Conservation (phyloP, 2,113 vertebrate species). For the cattle (Bos taurus) region DNA sequence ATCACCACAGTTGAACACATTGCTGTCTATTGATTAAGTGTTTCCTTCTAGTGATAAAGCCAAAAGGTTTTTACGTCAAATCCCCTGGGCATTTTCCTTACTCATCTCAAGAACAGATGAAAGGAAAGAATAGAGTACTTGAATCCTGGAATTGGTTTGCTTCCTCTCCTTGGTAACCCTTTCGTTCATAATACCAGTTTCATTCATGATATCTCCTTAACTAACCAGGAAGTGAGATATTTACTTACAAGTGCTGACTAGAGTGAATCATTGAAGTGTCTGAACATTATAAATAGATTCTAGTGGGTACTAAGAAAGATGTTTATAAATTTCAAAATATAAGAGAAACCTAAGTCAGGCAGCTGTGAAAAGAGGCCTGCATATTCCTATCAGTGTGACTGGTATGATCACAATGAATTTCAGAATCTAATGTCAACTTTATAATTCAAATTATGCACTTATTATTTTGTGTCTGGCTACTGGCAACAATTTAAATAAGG, state of each 20-base stretch:
- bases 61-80: neutral
- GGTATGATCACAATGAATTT: neutral
- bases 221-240: neutral
- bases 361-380: neutral
- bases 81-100: neutral
- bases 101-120: neutral
- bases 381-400: neutral
- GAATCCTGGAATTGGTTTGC: neutral
- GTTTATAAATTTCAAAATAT: neutral
- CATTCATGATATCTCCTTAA: conserved; percentile 18
- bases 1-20: neutral
- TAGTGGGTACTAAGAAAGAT: neutral
- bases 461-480: neutral
- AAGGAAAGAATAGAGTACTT: neutral
- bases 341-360: neutral
- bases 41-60: neutral
- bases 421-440: neutral
- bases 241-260: neutral
- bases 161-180: neutral
- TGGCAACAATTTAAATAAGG: neutral
- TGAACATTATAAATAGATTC: neutral
- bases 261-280: neutral
- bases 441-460: neutral
- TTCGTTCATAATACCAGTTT: neutral
- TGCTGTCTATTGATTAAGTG: neutral